Evolutionary conservation across 2,113 vertebrate genomes (phyloP).

Genomic region (Anas platyrhynchos): DNA sequence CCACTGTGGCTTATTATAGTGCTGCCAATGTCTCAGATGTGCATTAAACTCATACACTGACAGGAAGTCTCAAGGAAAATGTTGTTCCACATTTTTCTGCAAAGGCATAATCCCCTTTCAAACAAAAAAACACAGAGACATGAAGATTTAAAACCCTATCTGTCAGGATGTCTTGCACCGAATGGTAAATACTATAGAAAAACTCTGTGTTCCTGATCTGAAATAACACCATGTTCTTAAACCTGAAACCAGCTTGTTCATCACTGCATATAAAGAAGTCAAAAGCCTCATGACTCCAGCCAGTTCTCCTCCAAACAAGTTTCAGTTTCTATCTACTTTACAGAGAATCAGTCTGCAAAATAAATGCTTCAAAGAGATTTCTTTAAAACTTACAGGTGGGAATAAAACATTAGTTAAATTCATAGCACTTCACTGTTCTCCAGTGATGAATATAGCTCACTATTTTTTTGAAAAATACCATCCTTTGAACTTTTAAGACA

Average conservation of each 20-base stretch:
- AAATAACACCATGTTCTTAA: not conserved
- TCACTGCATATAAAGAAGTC: not conserved
- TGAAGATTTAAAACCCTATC: constrained; percentile 26
- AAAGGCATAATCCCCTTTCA: constrained; percentile 18
- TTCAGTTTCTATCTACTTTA: not conserved
- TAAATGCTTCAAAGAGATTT: not conserved
- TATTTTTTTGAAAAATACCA: not conserved
- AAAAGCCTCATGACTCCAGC: not conserved
- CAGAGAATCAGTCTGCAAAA: not conserved
- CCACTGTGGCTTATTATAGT: constrained; percentile 49
- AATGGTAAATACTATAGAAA: not conserved
- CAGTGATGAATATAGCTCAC: not conserved
- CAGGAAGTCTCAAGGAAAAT: constrained; percentile 46
- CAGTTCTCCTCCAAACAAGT: not conserved
- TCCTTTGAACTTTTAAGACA: not conserved
- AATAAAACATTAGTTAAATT: not conserved
- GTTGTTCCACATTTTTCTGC: constrained; percentile 29
- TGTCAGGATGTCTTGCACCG: not conserved
- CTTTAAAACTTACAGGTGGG: not conserved
- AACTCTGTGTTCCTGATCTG: not conserved
- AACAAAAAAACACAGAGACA: not conserved
- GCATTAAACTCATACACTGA: constrained; percentile 42
- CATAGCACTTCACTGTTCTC: not conserved
- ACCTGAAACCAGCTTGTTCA: not conserved
- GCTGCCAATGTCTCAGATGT: constrained; percentile 57